Evolutionary conservation across 1,140 invertebrate genomes (phyloP).

Genomic region (Philaenus spumarius): DNA sequence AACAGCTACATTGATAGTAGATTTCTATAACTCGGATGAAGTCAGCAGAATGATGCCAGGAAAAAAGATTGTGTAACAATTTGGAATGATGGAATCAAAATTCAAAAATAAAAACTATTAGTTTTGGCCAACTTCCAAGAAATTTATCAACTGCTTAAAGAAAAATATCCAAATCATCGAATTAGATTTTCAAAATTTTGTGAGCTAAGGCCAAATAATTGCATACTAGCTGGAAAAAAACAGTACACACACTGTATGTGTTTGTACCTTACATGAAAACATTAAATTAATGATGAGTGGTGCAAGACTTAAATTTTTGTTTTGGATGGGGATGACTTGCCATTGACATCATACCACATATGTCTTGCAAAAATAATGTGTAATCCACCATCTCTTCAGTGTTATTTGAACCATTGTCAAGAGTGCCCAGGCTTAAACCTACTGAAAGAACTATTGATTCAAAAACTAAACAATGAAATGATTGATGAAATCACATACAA

Average conservation of each 20-base stretch:
- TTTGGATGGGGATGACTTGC: not conserved
- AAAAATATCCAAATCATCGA: not conserved
- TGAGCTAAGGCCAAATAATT: conserved; percentile 20
- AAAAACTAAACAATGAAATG: too few relatives aligned
- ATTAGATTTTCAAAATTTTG: conserved; percentile 24
- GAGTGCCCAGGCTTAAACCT: too few relatives aligned
- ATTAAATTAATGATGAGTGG: conserved; percentile 20
- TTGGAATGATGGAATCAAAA: conserved; percentile 16
- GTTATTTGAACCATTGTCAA: too few relatives aligned
- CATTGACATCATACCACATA: not conserved
- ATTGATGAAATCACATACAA: too few relatives aligned
- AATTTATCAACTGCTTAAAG: conserved; percentile 17
- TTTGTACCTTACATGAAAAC: conserved; percentile 25
- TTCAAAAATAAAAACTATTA: conserved; percentile 21
- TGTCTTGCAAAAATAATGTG: conserved; percentile 1
- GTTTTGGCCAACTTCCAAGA: conserved; percentile 25
- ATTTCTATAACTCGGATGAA: conserved; percentile 1
- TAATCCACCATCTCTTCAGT: too few relatives aligned
- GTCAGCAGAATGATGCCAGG: conserved; percentile 8
- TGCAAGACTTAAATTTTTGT: not conserved
- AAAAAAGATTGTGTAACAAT: conserved; percentile 24
- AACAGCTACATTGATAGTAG: not conserved
- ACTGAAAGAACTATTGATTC: too few relatives aligned
- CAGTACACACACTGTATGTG: conserved; percentile 22
- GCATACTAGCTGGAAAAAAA: conserved; percentile 17